Conservation (phyloP, 2,797 vertebrate genomes). For the Darevskia mixta region DNA sequence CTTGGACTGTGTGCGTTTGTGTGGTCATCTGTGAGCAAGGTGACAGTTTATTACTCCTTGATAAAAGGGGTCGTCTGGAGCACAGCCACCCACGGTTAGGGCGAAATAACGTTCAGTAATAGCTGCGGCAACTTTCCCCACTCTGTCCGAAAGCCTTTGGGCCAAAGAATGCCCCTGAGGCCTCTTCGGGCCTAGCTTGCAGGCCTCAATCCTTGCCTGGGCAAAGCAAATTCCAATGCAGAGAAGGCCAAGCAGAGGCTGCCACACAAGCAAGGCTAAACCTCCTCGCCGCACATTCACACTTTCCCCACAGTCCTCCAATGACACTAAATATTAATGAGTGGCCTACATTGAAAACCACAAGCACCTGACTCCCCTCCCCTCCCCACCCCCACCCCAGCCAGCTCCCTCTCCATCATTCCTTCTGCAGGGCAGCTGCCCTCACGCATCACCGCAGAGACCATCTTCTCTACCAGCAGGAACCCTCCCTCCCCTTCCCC, state of each 20-base stretch:
- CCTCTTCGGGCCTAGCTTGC: not conserved
- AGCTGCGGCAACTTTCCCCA: not conserved
- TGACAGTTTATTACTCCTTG: not conserved
- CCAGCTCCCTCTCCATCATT: slow-evolving; percentile 5
- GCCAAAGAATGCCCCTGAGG: not conserved
- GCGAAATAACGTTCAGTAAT: not conserved
- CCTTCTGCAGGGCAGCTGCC: slow-evolving; percentile 55
- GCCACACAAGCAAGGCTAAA: not conserved
- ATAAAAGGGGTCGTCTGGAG: not conserved
- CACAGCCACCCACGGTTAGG: not conserved
- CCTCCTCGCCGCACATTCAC: not conserved
- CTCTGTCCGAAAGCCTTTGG: not conserved
- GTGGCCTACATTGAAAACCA: slow-evolving; percentile 58
- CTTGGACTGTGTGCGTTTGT: not conserved
- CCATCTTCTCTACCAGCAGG: slow-evolving; percentile 40
- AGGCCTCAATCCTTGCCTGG: not conserved
- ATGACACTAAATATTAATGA: slow-evolving; percentile 56
- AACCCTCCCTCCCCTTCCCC: slow-evolving; percentile 13
- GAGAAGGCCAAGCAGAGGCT: not conserved
- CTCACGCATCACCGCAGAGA: slow-evolving; percentile 38
- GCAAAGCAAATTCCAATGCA: slow-evolving; percentile 34
- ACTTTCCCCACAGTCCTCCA: slow-evolving; percentile 25
- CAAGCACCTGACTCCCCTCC: slow-evolving; percentile 39
- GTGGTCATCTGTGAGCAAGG: not conserved
- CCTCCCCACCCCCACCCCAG: not conserved